Percentiles rank a stretch among this genome's conserved stretches.
Conservation (phyloP, 2,888 invertebrate species). For the Craniophora ligustri region DNA sequence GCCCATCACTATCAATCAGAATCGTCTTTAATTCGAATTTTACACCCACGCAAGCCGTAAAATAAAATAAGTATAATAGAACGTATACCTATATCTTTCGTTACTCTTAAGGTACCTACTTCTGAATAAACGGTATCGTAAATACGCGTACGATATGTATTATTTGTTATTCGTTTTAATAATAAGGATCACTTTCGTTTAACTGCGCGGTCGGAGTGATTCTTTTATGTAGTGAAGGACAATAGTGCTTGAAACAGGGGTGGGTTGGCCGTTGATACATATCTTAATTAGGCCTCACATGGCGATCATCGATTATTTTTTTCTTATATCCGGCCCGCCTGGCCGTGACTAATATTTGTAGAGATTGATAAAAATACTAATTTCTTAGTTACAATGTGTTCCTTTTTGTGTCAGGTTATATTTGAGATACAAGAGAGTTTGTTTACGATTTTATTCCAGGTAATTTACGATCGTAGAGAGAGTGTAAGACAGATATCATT, state of each 20-base stretch:
- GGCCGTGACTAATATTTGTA: slow-evolving; percentile 80
- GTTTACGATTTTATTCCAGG: background rate
- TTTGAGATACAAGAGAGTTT: background rate
- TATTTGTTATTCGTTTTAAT: slow-evolving; percentile 53
- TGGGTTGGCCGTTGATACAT: slow-evolving; percentile 84
- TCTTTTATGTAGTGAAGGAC: slow-evolving; percentile 63
- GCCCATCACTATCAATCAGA: slow-evolving; percentile 74
- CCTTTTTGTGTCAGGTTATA: slow-evolving; percentile 21
- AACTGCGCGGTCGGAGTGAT: slow-evolving; percentile 30
- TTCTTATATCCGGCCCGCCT: slow-evolving; percentile 72
- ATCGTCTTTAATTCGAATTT: slow-evolving; percentile 72
- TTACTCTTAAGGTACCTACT: slow-evolving; percentile 42
- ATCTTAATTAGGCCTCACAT: slow-evolving; percentile 89
- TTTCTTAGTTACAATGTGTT: slow-evolving; percentile 44
- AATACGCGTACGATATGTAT: slow-evolving; percentile 55
- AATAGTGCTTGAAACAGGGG: slow-evolving; percentile 79
- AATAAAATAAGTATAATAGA: slow-evolving; percentile 61
- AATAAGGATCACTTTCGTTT: slow-evolving; percentile 55
- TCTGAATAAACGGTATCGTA: slow-evolving; percentile 50
- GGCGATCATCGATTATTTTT: slow-evolving; percentile 76
- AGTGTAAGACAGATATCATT: too few species aligned
- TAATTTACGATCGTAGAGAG: too few species aligned
- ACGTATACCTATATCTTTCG: slow-evolving; percentile 37
- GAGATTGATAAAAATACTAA: slow-evolving; percentile 48
- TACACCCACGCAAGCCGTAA: slow-evolving; percentile 77